These are phyloP conservation scores for Diorhabda sublineata DNA, from an alignment of 1,140 invertebrate genomes.

Conservation along the genomic window DNA sequence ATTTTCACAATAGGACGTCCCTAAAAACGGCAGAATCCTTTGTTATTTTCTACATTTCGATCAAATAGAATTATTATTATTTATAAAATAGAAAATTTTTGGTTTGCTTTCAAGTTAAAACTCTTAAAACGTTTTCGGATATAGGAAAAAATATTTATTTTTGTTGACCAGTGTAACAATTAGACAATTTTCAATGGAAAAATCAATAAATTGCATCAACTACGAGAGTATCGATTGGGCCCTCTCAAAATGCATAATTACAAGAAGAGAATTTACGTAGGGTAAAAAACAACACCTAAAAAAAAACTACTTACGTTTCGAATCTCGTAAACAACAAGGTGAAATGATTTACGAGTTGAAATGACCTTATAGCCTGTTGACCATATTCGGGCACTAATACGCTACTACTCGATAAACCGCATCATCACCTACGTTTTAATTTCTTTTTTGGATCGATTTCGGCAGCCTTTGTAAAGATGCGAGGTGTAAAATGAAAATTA, in stretches of 20 bases:
- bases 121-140: no score
- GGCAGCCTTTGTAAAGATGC: background rate
- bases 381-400: background rate
- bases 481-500: background rate
- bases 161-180: no score
- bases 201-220: background rate
- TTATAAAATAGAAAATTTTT: no score
- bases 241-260: background rate
- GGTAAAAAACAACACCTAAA: background rate
- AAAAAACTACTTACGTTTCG: background rate
- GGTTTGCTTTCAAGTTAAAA: no score
- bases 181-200: no score
- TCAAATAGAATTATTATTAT: no score
- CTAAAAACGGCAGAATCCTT: no score
- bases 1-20: no score
- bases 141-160: no score
- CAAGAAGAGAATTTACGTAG: no score
- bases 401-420: background rate
- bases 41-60: no score
- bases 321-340: constrained; percentile 2
- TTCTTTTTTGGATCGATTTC: background rate
- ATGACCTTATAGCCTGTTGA: background rate
- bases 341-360: background rate
- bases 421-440: background rate
- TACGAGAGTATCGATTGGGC: background rate